phyloP scores from a whole-genome alignment of 1,140 invertebrate genomes.

The Orius laevigatus region DNA sequence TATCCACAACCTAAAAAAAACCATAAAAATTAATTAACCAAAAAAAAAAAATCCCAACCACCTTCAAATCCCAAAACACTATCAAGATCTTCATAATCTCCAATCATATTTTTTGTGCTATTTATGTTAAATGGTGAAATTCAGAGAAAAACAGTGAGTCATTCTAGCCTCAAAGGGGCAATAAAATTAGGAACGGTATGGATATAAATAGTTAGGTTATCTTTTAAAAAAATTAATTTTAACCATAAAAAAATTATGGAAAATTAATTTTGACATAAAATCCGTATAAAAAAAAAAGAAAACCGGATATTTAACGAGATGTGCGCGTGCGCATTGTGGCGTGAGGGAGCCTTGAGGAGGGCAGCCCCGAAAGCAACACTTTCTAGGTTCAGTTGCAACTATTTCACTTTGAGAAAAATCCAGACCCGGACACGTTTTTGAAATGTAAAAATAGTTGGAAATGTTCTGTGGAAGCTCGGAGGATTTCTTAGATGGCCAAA shows the following conservation, averaged over 20 bases:
- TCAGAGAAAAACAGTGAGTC: neutral
- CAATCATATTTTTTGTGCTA: too few species aligned
- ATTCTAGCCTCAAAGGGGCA: conserved; percentile 5
- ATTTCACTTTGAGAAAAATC: conserved; percentile 21
- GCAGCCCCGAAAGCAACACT: conserved; percentile 21
- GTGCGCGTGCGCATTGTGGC: conserved; percentile 24
- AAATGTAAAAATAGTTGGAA: neutral
- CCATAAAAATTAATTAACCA: too few species aligned
- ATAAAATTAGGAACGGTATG: neutral
- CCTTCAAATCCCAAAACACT: too few species aligned
- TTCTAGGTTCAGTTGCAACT: conserved; percentile 20
- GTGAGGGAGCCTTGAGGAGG: conserved; percentile 21
- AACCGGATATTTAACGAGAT: conserved; percentile 16
- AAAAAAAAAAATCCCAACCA: too few species aligned
- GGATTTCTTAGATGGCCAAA: neutral
- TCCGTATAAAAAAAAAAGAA: neutral
- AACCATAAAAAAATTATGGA: neutral
- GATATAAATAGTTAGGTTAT: neutral
- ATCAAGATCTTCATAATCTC: too few species aligned
- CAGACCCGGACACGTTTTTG: neutral
- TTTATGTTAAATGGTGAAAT: too few species aligned
- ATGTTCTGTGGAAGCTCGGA: neutral
- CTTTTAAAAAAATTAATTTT: conserved; percentile 5
- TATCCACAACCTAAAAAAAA: conserved; percentile 71
- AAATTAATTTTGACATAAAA: too few species aligned